Evolutionary conservation across 92 coral and sea anemone genomes (phyloP).

Genomic region (Paramuricea clavata): DNA sequence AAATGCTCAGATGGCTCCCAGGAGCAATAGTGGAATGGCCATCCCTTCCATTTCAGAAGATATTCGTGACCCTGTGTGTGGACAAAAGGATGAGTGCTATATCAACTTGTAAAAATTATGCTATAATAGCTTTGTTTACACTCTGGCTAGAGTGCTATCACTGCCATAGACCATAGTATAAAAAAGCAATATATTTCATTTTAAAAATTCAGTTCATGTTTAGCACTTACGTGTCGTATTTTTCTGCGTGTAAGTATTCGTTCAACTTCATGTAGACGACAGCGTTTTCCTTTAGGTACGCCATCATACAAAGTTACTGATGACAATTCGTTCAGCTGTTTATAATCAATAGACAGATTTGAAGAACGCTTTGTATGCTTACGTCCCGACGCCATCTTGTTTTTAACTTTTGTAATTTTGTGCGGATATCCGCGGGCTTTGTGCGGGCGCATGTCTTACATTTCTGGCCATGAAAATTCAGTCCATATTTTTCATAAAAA

Average conservation of each 20-base stretch:
- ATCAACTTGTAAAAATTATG: not conserved
- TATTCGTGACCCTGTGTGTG: slow-evolving; percentile 40
- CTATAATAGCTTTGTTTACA: not conserved
- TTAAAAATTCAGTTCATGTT: slow-evolving; percentile 19
- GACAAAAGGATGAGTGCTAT: not conserved
- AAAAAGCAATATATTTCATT: not conserved
- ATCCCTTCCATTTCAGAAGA: slow-evolving; percentile 54
- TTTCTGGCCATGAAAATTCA: no score
- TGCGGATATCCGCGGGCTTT: no score
- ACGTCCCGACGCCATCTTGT: no score
- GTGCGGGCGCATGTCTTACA: no score
- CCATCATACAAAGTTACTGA: slow-evolving; percentile 49
- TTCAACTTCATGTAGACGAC: slow-evolving; percentile 43
- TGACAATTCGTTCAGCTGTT: slow-evolving; percentile 23
- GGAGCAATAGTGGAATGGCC: slow-evolving; percentile 44
- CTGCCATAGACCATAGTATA: not conserved
- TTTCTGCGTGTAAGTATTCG: slow-evolving; percentile 44
- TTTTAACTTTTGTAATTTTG: no score
- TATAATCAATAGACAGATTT: slow-evolving; percentile 17
- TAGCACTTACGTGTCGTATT: slow-evolving; percentile 36
- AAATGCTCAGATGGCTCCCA: slow-evolving; percentile 54
- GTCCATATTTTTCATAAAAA: no score
- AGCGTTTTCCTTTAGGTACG: slow-evolving; percentile 17
- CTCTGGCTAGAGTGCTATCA: not conserved
- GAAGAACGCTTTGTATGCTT: no score